Evolutionary conservation across 2,888 invertebrate species (phyloP), one percentile per base, ranked within the genome.

Genomic region (Yponomeuta cagnagella): DNA sequence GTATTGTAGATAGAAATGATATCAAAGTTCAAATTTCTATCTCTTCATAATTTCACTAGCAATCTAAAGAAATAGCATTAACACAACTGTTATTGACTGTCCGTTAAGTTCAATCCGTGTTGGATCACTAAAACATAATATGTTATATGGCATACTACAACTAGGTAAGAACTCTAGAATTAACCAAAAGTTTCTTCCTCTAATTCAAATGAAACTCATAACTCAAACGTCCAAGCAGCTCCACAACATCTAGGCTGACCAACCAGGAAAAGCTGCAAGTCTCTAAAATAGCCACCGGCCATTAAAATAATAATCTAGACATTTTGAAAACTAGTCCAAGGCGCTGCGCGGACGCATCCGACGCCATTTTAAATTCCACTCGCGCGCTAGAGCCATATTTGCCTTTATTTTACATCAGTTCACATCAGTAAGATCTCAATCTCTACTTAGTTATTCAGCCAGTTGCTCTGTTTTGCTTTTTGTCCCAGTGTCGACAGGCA

Each of bases 381-480:
- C 89, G 83, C 84, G 89, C 78, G 77, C 80, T 58, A 76, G 74
- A 72, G 77, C 89, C 88, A 87, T 91, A 90, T 90, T 88, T 88
- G 90, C 89, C 86, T 87, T 58, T 85, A 89, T 89, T 87, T 87
- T 65, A 48, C 70, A 70, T 70, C 70, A 70, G 67, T 43, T 70
- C 83, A 83, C 84, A 89, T 89, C 86, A 87, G 86, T 86, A 85
- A 87, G 89, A 90, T 90, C 84, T 88, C 85, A 85, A 90, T 90
- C 89, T 85, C 77, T 79, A 77, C 77, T 86, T 88, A 82, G 67
- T 87, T 87, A 88, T 89, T 87, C 86, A 83, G 81, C 82, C 81
- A 81, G 82, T 70, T 71, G 52, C 68, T 65, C 58, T 63, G 48
- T 70, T 73, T 70, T 58, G 70, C 80, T 77, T 79, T 79, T 79